Base-by-base conservation (phyloP, 1,140 invertebrate species). In the Spodoptera litura region DNA sequence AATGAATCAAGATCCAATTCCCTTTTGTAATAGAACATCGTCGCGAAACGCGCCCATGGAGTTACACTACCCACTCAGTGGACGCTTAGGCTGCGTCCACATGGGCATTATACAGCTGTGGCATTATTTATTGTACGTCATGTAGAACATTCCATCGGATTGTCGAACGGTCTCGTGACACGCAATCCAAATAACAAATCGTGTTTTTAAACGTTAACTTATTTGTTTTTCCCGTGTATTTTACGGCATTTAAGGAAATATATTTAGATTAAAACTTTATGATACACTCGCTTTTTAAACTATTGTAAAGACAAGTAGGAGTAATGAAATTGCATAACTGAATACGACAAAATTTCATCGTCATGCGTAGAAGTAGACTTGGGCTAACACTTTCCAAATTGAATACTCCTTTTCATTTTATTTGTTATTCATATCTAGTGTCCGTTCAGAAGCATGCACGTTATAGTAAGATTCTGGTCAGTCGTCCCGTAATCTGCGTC, bases 1-100 rank as follows among this genome's bases (percentile, higher is more conserved):
- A 94, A 94, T 94, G 93, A 94, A 94, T 94, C 93, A 94, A 94
- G 90, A 94, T 94, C 93, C 93, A 94, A 94, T 94, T 93, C 93
- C 93, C 93, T 93, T 93, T 94, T 93, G 92, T 94, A 94, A 94
- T 94, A 93, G 93, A 94, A 94, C 91, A 93, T 94, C 90, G 91
- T 93, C 91, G 90, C 92, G 89, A 93, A 88, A 91, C 88, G 89
- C 86, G 87, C 84, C 87, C 86, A 90, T 90, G 86, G 89, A 93
- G 86, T 90, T 92, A 92, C 87, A 92, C 90, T 90, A 85, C 80
- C 90, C 91, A 93, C 92, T 93, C 88, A 92, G 91, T 88, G 86
- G 88, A 87, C 88, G 85, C 80, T 91, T 89, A 91, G 85, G 84
- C 78, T 77, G 81, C 80, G 82, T 88, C 83, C 86, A 89, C 84